Evolutionary conservation across 1,140 invertebrate species (phyloP).

Genomic region (Scaptomyza graminum): DNA sequence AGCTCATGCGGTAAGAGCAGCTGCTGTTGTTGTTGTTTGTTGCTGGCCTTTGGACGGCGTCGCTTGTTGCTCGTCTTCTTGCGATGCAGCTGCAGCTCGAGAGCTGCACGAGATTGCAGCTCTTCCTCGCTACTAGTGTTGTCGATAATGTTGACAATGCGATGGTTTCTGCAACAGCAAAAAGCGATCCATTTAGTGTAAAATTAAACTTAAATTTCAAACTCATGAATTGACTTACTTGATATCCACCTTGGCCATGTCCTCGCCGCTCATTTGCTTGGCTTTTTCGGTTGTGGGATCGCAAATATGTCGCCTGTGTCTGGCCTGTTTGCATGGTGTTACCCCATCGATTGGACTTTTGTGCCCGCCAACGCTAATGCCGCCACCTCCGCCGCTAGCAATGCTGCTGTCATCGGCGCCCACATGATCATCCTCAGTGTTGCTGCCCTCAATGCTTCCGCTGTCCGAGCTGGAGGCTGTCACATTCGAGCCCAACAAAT

Average conservation of each 20-base stretch:
- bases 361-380: conserved; percentile 45
- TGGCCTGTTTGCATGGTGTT: conserved; percentile 85
- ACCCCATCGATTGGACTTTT: conserved; percentile 82
- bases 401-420: conserved; percentile 84
- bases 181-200: neutral
- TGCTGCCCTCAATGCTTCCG: conserved; percentile 91
- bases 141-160: conserved; percentile 82
- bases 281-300: conserved; percentile 74
- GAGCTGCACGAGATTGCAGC: conserved; percentile 58
- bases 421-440: conserved; percentile 89
- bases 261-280: conserved; percentile 64
- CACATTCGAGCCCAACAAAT: conserved; percentile 85
- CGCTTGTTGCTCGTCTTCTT: conserved; percentile 80
- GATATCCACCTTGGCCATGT: conserved; percentile 67
- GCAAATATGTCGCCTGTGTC: conserved; percentile 71
- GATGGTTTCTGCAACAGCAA: conserved; percentile 63
- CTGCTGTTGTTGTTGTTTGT: conserved; percentile 61
- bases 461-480: conserved; percentile 88
- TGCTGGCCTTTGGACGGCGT: conserved; percentile 71
- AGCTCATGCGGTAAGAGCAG: conserved; percentile 73
- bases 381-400: conserved; percentile 57
- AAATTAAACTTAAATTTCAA: neutral
- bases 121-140: conserved; percentile 82
- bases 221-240: conserved; percentile 55
- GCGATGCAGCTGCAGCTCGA: conserved; percentile 56